These are phyloP conservation scores for Gymnodraco acuticeps DNA, from an alignment of 2,797 vertebrate species.

Conservation along the genomic window DNA sequence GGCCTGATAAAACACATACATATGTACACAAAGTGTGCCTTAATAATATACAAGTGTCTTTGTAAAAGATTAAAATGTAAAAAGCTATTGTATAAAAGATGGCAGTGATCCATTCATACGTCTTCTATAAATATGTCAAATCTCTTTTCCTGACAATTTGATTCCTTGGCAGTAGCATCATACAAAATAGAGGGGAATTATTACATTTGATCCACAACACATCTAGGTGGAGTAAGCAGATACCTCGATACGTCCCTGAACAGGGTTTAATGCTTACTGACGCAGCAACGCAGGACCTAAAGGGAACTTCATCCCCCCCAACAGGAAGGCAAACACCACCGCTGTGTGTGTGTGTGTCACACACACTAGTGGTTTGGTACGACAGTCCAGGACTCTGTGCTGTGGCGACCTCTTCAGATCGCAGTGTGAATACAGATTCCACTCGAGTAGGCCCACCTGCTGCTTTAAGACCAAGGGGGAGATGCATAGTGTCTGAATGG, in stretches of 20 bases:
- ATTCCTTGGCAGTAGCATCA: constrained; percentile 80
- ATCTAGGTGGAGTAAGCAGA: constrained; percentile 42
- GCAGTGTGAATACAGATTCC: constrained; percentile 39
- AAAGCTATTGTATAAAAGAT: constrained; percentile 91
- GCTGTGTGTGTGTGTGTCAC: constrained; percentile 38
- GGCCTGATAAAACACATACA: constrained; percentile 83
- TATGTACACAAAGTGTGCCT: constrained; percentile 88
- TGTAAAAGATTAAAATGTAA: constrained; percentile 91
- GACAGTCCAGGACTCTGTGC: constrained; percentile 29
- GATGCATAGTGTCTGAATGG: constrained; percentile 55
- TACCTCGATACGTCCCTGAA: constrained; percentile 26
- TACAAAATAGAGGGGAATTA: constrained; percentile 69
- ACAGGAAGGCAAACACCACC: constrained; percentile 34
- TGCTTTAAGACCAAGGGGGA: constrained; percentile 48
- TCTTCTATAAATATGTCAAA: constrained; percentile 88
- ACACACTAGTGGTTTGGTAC: constrained; percentile 71
- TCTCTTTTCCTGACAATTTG: constrained; percentile 72
- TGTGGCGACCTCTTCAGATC: constrained; percentile 30
- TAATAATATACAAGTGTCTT: constrained; percentile 90
- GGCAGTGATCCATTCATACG: constrained; percentile 91
- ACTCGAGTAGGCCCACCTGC: constrained; percentile 11
- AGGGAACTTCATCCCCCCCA: constrained; percentile 49
- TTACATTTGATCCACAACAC: constrained; percentile 58
- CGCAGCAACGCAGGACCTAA: constrained; percentile 45
- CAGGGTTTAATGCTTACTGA: constrained; percentile 23